Base-by-base conservation (phyloP, 2,888 invertebrate species). In the Stenodema calcarata region DNA sequence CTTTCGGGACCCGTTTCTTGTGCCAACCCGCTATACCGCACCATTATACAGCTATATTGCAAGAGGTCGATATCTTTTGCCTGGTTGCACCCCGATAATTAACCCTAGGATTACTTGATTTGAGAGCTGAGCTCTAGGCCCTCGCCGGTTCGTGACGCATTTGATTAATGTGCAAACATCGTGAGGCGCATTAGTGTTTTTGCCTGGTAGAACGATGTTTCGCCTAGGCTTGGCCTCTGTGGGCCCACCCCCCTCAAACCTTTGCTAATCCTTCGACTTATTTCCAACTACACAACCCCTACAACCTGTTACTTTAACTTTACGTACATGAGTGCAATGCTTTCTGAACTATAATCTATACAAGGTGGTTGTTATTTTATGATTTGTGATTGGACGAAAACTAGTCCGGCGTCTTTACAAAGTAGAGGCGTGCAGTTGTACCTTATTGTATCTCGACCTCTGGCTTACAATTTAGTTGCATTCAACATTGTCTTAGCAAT, bases 101-200 rank as follows among this genome's bases (percentile, higher is more conserved):
- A 62, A 62, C 62, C 62, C 62, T 62, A 62, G 62, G 62, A 62
- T 23, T 62, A 62, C 62, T 62, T 62, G 62, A 62, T 62, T 62
- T 62, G 62, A 62, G 62, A 23, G 62, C 62, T 62, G 62, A 62
- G 23, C 62, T 18, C 27, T 62, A 27, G 23, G 62, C 62, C 62
- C 27, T 23, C 12, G 50, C 54, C 28, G 80, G 80, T 54, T 30
- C 50, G 44, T 80, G 80, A 80, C 80, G 80, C 30, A 35, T 80
- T 50, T 50, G 80, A 80, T 80, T 80, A 80, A 80, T 80, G 80
- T 80, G 54, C 50, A 30, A 80, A 80, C 80, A 80, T 80, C 80
- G 50, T 54, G 50, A 30, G 78, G 47, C 78, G 44, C 78, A 44
- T 80, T 50, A 50, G 47, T 28, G 80, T 80, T 80, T 80, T 80